Evolutionary conservation across 1,140 invertebrate species (phyloP).

Genomic region (Metaphire vulgaris): DNA sequence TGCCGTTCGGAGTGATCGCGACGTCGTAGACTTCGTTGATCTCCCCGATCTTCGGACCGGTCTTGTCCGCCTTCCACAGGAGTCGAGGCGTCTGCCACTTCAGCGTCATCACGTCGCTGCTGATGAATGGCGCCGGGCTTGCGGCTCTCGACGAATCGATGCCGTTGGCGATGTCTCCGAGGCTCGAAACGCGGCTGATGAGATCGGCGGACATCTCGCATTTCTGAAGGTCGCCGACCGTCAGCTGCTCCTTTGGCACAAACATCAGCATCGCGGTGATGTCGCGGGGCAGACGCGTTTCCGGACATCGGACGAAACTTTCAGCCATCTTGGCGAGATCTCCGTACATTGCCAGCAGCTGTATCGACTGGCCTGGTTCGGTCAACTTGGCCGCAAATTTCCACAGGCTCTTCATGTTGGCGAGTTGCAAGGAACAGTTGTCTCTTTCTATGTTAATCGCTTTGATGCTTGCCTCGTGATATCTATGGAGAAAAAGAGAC

Average conservation of each 20-base stretch:
- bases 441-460: conserved; percentile 20
- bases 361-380: conserved; percentile 22
- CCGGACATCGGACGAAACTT: not conserved
- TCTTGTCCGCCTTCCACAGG: conserved; percentile 21
- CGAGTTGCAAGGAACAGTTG: conserved; percentile 19
- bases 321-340: conserved; percentile 27
- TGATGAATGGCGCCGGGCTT: not conserved
- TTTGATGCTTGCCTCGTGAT: conserved; percentile 18
- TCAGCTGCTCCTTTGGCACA: conserved; percentile 23
- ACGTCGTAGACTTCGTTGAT: conserved; percentile 29
- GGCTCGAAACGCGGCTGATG: not conserved
- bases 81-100: conserved; percentile 24
- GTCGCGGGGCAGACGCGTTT: conserved; percentile 19
- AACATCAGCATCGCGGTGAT: conserved; percentile 21
- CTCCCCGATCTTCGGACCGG: conserved; percentile 21
- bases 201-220: conserved; percentile 21
- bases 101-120: conserved; percentile 11
- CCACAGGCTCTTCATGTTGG: conserved; percentile 31
- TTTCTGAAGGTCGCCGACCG: conserved; percentile 22
- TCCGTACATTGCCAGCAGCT: conserved; percentile 25
- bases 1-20: conserved; percentile 23
- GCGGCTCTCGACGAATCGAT: not conserved
- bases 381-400: conserved; percentile 29
- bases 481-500: not conserved
- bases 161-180: conserved; percentile 13